A percentile compares a stretch with the other conserved stretches of the same genome.
Evolutionary conservation across 1,140 invertebrate genomes (phyloP).

Genomic region (Diploscapter pachys): DNA sequence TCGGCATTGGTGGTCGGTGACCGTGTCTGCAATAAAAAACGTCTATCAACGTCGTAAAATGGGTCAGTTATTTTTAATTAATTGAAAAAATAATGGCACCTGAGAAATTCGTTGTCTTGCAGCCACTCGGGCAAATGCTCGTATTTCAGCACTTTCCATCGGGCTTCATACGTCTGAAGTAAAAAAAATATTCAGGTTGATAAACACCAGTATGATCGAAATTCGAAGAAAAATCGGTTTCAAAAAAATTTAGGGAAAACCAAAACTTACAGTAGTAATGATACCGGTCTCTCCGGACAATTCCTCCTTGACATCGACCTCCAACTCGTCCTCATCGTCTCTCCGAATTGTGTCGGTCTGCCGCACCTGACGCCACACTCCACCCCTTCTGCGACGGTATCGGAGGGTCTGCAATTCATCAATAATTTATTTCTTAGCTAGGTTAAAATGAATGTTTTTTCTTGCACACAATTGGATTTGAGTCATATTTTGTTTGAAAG

Average conservation of each 20-base stretch:
- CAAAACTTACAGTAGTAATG: slow-evolving; percentile 3
- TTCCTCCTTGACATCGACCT: slow-evolving; percentile 26
- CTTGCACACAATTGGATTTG: no score
- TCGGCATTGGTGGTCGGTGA: slow-evolving; percentile 89
- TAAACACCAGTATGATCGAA: background rate
- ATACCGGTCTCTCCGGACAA: slow-evolving; percentile 27
- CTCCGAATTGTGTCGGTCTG: slow-evolving; percentile 5
- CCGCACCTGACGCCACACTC: slow-evolving; percentile 25
- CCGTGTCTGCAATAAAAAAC: slow-evolving; percentile 62
- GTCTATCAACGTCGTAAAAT: slow-evolving; percentile 2
- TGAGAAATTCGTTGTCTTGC: slow-evolving; percentile 95
- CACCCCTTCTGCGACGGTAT: slow-evolving; percentile 26
- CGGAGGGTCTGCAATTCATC: slow-evolving; percentile 1
- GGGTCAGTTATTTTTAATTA: background rate
- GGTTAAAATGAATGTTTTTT: background rate
- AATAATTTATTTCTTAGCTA: background rate
- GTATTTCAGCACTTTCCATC: slow-evolving; percentile 60
- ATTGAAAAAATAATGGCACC: slow-evolving; percentile 56
- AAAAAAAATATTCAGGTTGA: slow-evolving; percentile 1
- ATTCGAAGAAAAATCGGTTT: background rate
- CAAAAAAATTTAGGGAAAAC: background rate
- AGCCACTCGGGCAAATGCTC: slow-evolving; percentile 79
- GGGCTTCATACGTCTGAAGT: slow-evolving; percentile 26
- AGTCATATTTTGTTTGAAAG: no score
- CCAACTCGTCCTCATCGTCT: slow-evolving; percentile 25